A percentile compares a stretch with the other conserved stretches of the same genome.
Evolutionary conservation across 37 sponge, comb jelly and placozoan species (phyloP).

Genomic region (Aplysina aerophoba): DNA sequence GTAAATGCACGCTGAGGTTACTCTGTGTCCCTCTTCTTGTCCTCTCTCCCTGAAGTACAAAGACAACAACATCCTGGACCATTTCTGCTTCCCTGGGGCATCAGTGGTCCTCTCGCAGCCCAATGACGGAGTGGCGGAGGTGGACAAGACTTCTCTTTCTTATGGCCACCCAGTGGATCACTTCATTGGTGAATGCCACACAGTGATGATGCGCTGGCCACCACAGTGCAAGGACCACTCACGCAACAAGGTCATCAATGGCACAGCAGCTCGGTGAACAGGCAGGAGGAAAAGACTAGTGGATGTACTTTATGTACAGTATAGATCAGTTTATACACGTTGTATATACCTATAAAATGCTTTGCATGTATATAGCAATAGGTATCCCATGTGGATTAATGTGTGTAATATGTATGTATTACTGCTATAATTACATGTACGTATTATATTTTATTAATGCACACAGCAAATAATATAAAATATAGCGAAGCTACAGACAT

Average conservation of each 20-base stretch:
- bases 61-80: not conserved
- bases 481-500: too few relatives aligned
- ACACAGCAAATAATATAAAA: too few relatives aligned
- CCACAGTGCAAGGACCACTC: conserved; percentile 16
- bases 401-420: too few relatives aligned
- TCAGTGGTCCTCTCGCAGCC: conserved; percentile 26
- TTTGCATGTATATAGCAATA: too few relatives aligned
- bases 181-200: conserved; percentile 33
- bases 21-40: not conserved
- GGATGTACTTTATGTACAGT: too few relatives aligned
- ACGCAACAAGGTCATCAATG: conserved; percentile 30
- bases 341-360: too few relatives aligned
- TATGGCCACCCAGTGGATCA: conserved; percentile 17
- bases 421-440: too few relatives aligned
- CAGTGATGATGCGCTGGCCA: conserved; percentile 25
- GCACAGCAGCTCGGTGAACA: conserved; percentile 41
- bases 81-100: conserved; percentile 26
- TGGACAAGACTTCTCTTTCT: conserved; percentile 26
- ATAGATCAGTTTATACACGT: too few relatives aligned
- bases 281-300: not conserved
- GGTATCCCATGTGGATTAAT: too few relatives aligned
- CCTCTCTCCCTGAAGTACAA: conserved; percentile 4
- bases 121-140: conserved; percentile 46
- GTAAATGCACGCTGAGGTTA: not conserved
- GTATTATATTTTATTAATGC: too few relatives aligned